A percentile compares a stretch with the other conserved stretches of the same genome.
Evolutionary conservation across 1,140 invertebrate species (phyloP).

Genomic region (Nymphalis io): DNA sequence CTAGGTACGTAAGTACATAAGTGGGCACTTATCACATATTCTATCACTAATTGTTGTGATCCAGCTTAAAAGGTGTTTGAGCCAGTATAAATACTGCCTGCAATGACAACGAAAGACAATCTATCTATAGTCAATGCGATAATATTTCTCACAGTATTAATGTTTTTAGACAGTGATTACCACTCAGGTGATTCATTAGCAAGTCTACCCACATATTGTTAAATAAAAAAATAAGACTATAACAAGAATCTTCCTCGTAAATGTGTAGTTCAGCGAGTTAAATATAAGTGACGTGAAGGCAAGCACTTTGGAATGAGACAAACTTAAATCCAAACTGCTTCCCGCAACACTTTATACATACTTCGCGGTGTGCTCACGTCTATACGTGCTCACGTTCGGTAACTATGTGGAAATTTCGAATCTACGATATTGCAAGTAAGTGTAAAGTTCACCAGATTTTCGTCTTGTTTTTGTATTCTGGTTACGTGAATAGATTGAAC

Average conservation of each 20-base stretch:
- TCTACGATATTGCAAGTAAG: constrained; percentile 8
- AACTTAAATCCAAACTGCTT: constrained; percentile 38
- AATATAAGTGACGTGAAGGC: constrained; percentile 27
- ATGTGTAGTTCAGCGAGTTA: constrained; percentile 5
- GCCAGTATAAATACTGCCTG: no score
- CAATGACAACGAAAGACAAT: no score
- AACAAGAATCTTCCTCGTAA: not conserved
- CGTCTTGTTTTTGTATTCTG: not conserved
- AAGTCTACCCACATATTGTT: no score
- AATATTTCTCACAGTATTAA: no score
- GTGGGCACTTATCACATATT: no score
- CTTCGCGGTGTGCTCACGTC: constrained; percentile 11
- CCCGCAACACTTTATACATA: constrained; percentile 30
- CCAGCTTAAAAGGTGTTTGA: no score
- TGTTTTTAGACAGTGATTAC: no score
- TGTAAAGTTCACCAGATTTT: constrained; percentile 1
- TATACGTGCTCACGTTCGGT: constrained; percentile 7
- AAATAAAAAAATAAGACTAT: no score
- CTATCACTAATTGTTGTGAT: no score
- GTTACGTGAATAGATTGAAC: not conserved
- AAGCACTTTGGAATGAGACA: constrained; percentile 24
- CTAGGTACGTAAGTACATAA: no score
- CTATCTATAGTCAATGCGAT: no score
- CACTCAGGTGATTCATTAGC: no score
- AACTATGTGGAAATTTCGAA: constrained; percentile 12